Percentiles rank a stretch among this genome's conserved stretches.
Evolutionary conservation across 2,888 invertebrate species (phyloP).

Genomic region (Synanthedon formicaeformis): DNA sequence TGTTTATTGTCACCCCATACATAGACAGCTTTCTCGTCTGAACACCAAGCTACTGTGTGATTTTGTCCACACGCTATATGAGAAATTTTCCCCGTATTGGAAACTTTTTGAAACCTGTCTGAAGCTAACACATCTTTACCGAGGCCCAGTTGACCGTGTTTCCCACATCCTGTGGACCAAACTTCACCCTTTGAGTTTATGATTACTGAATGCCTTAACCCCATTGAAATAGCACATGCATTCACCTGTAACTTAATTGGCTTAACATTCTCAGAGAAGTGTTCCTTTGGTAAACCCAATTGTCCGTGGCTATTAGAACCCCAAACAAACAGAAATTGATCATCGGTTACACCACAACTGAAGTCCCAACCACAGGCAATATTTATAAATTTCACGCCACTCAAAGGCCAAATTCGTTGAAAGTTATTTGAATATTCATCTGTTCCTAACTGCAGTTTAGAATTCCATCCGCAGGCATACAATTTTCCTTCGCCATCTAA

Average conservation of each 20-base stretch:
- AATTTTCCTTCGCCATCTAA: slow-evolving; percentile 76
- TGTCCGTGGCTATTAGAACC: slow-evolving; percentile 86
- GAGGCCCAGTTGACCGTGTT: slow-evolving; percentile 77
- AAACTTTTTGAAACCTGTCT: slow-evolving; percentile 65
- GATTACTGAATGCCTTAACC: slow-evolving; percentile 76
- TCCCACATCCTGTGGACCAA: slow-evolving; percentile 75
- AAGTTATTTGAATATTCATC: slow-evolving; percentile 64
- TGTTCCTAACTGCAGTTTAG: slow-evolving; percentile 77
- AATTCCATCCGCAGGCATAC: slow-evolving; percentile 84
- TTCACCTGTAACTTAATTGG: slow-evolving; percentile 56
- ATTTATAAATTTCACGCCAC: slow-evolving; percentile 68
- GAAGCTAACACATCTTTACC: slow-evolving; percentile 40
- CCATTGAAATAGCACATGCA: slow-evolving; percentile 74
- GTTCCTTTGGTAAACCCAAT: slow-evolving; percentile 73
- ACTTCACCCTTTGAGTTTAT: slow-evolving; percentile 73
- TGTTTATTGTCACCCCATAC: slow-evolving; percentile 88
- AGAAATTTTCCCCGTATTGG: slow-evolving; percentile 66
- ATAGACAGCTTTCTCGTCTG: slow-evolving; percentile 71
- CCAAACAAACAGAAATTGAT: slow-evolving; percentile 81
- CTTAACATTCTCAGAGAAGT: slow-evolving; percentile 40
- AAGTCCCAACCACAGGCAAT: slow-evolving; percentile 87
- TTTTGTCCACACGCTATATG: slow-evolving; percentile 84
- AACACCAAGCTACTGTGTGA: slow-evolving; percentile 75
- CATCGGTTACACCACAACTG: slow-evolving; percentile 78
- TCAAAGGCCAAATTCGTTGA: slow-evolving; percentile 71